A percentile compares a stretch with the other conserved stretches of the same genome.
Evolutionary conservation across 2,113 vertebrate genomes (phyloP).

Genomic region (Haemorhous mexicanus): DNA sequence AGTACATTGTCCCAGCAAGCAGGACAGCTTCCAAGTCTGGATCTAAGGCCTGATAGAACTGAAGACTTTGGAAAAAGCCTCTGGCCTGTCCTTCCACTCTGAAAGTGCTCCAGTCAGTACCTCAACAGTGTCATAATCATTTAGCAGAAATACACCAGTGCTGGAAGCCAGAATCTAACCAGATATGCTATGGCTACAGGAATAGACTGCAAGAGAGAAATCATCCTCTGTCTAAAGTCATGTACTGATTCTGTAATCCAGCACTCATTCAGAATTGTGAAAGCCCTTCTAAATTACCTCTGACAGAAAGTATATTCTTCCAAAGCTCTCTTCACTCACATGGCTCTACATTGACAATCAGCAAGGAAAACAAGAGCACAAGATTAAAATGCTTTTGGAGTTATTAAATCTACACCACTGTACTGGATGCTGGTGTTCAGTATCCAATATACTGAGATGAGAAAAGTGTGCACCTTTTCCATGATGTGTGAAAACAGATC

Average conservation of each 20-base stretch:
- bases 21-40: neutral
- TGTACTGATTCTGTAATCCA: neutral
- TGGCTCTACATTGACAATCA: neutral
- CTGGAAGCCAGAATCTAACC: neutral
- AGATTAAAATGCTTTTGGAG: neutral
- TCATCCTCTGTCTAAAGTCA: neutral
- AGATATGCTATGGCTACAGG: neutral
- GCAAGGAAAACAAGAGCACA: neutral
- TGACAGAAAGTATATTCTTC: neutral
- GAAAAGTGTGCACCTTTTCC: neutral
- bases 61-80: neutral
- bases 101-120: neutral
- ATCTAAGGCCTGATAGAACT: neutral
- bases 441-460: neutral
- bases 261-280: neutral
- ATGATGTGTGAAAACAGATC: neutral
- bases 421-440: neutral
- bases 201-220: neutral
- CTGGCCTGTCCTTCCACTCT: neutral
- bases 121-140: neutral
- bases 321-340: neutral
- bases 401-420: neutral
- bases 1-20: neutral
- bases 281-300: neutral
- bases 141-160: neutral